These are phyloP conservation scores for Euwallacea fornicatus DNA, from an alignment of 1,140 invertebrate species.

Conservation along the genomic window DNA sequence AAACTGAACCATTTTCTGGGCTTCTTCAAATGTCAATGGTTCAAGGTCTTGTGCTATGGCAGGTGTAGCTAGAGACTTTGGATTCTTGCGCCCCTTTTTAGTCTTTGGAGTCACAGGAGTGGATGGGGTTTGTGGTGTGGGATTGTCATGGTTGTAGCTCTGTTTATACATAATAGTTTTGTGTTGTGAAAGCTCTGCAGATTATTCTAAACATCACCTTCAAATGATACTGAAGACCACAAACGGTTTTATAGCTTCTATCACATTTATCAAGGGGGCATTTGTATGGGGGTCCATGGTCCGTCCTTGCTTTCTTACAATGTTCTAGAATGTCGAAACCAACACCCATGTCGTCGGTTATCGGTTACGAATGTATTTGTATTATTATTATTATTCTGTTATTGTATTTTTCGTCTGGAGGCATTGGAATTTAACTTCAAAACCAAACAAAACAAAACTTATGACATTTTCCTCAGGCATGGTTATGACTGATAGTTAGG, in stretches of 20 bases:
- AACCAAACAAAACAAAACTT: too few species aligned
- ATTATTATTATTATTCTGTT: too few species aligned
- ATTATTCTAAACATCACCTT: conserved; percentile 49
- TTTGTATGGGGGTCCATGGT: conserved; percentile 79
- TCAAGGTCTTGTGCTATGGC: conserved; percentile 59
- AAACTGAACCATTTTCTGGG: conserved; percentile 81
- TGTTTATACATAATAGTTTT: conserved; percentile 2
- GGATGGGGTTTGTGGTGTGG: conserved; percentile 51
- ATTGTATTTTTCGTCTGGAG: too few species aligned
- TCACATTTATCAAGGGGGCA: conserved; percentile 83
- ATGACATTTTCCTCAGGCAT: too few species aligned
- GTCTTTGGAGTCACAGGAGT: conserved; percentile 52
- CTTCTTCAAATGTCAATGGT: conserved; percentile 73
- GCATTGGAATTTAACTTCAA: too few species aligned
- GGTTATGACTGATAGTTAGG: too few species aligned
- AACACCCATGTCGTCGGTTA: conserved; percentile 60
- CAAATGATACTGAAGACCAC: conserved; percentile 83
- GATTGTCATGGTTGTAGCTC: conserved; percentile 79
- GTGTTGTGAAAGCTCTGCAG: not conserved
- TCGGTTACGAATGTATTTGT: too few species aligned
- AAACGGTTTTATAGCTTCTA: conserved; percentile 82
- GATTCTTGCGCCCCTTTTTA: conserved; percentile 56
- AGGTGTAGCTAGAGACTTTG: conserved; percentile 47
- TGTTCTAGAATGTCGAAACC: conserved; percentile 85
- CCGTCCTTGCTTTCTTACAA: conserved; percentile 76